Evolutionary conservation across 2,113 vertebrate species (phyloP).

Genomic region (Sinosuthora webbiana): DNA sequence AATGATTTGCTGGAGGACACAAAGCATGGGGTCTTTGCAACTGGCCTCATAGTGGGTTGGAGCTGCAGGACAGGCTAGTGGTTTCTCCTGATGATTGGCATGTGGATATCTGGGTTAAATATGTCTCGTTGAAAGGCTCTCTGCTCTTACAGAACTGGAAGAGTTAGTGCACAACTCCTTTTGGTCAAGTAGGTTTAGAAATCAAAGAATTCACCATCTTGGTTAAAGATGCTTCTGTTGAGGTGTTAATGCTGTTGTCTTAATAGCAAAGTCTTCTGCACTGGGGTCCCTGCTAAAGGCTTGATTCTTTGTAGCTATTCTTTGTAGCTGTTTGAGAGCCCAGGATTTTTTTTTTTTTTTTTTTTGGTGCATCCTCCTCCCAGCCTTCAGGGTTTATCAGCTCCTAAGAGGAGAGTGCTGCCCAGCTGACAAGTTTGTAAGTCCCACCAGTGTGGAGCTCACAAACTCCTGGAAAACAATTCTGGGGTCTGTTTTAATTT

Average conservation of each 20-base stretch:
- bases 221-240: neutral
- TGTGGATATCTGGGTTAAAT: neutral
- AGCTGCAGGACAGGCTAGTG: neutral
- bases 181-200: neutral
- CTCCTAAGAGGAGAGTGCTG: neutral
- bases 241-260: neutral
- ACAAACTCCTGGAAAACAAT: neutral
- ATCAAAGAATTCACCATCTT: neutral
- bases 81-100: neutral
- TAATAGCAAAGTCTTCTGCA: neutral
- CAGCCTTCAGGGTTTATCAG: neutral
- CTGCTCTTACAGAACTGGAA: neutral
- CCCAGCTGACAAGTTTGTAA: neutral
- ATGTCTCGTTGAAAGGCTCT: neutral
- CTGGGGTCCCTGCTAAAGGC: neutral
- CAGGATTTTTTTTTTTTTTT: neutral
- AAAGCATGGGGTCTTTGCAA: neutral
- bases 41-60: neutral
- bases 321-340: neutral
- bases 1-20: neutral
- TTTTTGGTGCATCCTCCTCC: neutral
- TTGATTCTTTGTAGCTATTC: neutral
- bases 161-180: neutral
- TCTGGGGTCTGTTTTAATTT: neutral
- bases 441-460: neutral